Base-by-base conservation (phyloP, 2,113 vertebrate genomes). In the Chroicocephalus ridibundus region DNA sequence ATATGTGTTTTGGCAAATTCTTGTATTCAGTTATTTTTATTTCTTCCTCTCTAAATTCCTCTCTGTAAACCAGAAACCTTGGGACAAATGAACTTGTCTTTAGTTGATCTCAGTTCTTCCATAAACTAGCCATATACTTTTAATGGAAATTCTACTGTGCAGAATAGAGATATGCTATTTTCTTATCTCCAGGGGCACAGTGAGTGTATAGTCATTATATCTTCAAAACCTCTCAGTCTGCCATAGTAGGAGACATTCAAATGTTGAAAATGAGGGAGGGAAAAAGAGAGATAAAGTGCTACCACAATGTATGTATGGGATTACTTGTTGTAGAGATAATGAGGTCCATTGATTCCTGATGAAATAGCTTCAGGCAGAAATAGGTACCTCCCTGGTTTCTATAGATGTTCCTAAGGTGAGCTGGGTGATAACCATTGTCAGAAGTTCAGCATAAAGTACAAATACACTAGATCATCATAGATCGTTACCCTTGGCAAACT, bases 401-500 rank as follows among this genome's bases (percentile, higher is more conserved):
- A 7, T 8, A 61, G 34, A 15, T 40, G 24, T 38, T 88, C 1
- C 65, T 57, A 27, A 86, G 55, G 40, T 62, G 58, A 92, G 15
- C 15, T 80, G 34, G 27, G 49, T 57, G 38, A 55, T 24, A 93
- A 19, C 13, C 54, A 16, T 3, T 32, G n/a, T 27, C 20, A 80
- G 65, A 79, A 90, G 47, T 51, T 68, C 26, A 55, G 17, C 44
- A 72, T 32, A 18, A 82, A 61, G 15, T 69, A 94, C 15, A 72
- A 82, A 52, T 13, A 38, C 19, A 14, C 15, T 31, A 9, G 11
- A 8, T 55, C 1, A 7, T 57, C 66, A 44, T 6, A 78, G 38
- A 54, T 51, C 0, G 0, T 32, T 51, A 20, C n/a, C 8, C 2
- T 6, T 13, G 11, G 40, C 22, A 88, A 65, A 65, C 5, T 54